phyloP scores from a whole-genome alignment of 2,113 vertebrate species.

The Mystacornis crossleyi region DNA sequence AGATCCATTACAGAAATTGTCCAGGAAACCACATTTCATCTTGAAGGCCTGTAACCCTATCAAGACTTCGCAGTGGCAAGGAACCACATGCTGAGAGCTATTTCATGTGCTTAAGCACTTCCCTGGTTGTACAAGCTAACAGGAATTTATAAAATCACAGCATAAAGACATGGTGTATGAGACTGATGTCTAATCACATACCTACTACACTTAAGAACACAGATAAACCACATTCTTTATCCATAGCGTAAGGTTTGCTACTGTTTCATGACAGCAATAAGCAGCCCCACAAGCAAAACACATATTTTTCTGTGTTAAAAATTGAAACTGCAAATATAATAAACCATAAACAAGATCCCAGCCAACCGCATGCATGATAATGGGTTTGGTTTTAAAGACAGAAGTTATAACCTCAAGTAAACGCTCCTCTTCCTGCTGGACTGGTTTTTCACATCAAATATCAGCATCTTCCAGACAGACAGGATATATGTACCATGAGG shows the following conservation, averaged over 20 bases:
- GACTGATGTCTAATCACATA: background rate
- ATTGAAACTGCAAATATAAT: background rate
- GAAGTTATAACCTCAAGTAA: background rate
- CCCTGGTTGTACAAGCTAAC: background rate
- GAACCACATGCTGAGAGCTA: background rate
- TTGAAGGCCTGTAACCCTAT: background rate
- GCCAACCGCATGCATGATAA: background rate
- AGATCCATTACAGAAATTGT: slow-evolving; percentile 6
- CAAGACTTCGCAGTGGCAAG: background rate
- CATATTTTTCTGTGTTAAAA: background rate
- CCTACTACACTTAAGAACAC: background rate
- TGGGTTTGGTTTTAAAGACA: background rate
- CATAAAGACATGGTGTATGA: background rate
- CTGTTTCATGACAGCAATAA: slow-evolving; percentile 35
- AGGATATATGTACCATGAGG: background rate
- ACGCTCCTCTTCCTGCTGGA: background rate
- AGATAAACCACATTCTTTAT: slow-evolving; percentile 45
- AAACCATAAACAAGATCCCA: slow-evolving; percentile 5
- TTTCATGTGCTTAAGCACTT: background rate
- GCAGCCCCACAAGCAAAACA: slow-evolving; percentile 25
- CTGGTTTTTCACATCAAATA: background rate
- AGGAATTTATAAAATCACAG: background rate
- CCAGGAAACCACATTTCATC: background rate
- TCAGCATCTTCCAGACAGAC: background rate
- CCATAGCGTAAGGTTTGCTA: slow-evolving; percentile 7